phyloP scores from a whole-genome alignment of 2,888 invertebrate species.

The Plagiodera versicolora region DNA sequence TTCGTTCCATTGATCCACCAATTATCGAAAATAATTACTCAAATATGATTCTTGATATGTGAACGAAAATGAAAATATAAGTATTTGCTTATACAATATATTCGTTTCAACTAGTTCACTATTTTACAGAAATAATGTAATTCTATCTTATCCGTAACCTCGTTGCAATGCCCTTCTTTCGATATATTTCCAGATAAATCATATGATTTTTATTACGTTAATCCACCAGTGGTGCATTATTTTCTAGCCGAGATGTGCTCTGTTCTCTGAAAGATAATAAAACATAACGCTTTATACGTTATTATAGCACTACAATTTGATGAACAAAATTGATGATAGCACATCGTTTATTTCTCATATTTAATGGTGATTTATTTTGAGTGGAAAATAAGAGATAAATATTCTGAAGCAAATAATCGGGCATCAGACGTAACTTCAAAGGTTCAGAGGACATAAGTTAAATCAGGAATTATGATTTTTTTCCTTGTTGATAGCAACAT shows the following conservation, averaged over 20 bases:
- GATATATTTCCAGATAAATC: background rate
- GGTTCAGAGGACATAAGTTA: too few species aligned
- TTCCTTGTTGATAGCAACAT: background rate
- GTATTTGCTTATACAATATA: too few species aligned
- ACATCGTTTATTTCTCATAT: conserved; percentile 43
- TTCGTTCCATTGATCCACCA: too few species aligned
- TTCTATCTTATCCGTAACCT: too few species aligned
- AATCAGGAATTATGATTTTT: background rate
- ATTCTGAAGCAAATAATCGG: background rate
- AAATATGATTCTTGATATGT: too few species aligned
- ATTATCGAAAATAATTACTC: too few species aligned
- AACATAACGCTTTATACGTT: conserved; percentile 37
- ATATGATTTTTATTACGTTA: background rate
- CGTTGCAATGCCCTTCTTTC: too few species aligned
- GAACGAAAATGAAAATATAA: too few species aligned
- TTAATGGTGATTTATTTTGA: conserved; percentile 46
- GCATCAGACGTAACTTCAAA: background rate
- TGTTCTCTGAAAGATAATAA: conserved; percentile 23
- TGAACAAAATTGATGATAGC: conserved; percentile 48
- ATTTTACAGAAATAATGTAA: too few species aligned
- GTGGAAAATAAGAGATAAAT: conserved; percentile 25
- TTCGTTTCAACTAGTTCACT: too few species aligned
- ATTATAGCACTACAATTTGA: conserved; percentile 43
- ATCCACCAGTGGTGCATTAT: background rate
- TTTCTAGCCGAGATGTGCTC: background rate